Base-by-base conservation (phyloP, 2,113 vertebrate species). In the Seriola rivoliana region DNA sequence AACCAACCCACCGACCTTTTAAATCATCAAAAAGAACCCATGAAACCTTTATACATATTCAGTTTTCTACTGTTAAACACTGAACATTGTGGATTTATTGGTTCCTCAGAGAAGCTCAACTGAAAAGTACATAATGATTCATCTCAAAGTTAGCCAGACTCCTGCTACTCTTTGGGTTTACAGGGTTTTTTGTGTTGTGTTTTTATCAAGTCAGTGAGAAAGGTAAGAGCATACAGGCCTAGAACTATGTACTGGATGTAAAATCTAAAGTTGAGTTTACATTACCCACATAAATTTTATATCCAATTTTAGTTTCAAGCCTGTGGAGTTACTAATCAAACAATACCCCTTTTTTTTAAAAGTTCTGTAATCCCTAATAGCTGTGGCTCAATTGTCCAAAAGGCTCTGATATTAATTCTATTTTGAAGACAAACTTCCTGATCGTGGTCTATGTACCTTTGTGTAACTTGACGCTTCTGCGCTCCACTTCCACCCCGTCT, bases 401-500 rank as follows among this genome's bases (percentile, higher is more conserved):
- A 25, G n/a, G 10, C 12, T 34, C 3, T 29, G 19, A 25, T 16
- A 6, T 7, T 0, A 0, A 0, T 21, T 68, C 83, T 92, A 88
- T 78, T 86, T 80, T 76, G 71, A 59, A 75, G 21, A 54, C 1
- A 1, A 8, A 75, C 21, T 86, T 92, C 82, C 85, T 65, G 25
- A 23, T 66, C 1, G 1, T 12, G 16, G 1, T 25, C 1, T 16
- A 1, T 54, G 62, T 72, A 10, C 62, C 7, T 64, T 13, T 29
- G 38, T 44, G 25, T 17, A 64, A 50, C 72, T 90, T 91, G 76
- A 84, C 70, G 4, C 7, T 44, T 23, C 54, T 74, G 13, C 57
- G 52, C 71, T 46, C 16, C 34, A 44, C 67, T 91, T 93, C 94
- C 86, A 92, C 40, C 80, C 86, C 81, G 64, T 74, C 79, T 60